Percentiles rank a stretch among this genome's conserved stretches.
Evolutionary conservation across 30 jellyfish, hydroid and myxozoan genomes (phyloP).

Genomic region (Turritopsis dohrnii): DNA sequence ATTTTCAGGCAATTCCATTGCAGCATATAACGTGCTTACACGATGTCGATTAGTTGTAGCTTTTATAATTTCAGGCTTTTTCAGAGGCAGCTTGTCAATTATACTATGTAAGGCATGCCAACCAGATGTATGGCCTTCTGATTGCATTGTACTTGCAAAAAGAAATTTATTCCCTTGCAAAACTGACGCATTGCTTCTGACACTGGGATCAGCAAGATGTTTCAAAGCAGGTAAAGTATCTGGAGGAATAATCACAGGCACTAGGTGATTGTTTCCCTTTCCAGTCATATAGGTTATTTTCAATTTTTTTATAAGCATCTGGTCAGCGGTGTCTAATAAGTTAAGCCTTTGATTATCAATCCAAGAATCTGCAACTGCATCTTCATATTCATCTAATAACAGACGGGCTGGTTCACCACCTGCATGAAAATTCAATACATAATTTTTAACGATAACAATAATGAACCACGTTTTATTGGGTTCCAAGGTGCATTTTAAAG

Average conservation of each 20-base stretch:
- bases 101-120: slow-evolving; percentile 31
- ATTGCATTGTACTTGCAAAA: slow-evolving; percentile 14
- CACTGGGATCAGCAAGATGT: slow-evolving; percentile 8
- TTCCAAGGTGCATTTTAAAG: background rate
- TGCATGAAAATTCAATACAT: background rate
- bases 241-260: slow-evolving; percentile 28
- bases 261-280: slow-evolving; percentile 27
- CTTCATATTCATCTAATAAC: slow-evolving; percentile 17
- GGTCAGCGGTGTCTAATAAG: slow-evolving; percentile 2
- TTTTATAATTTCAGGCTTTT: slow-evolving; percentile 25
- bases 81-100: background rate
- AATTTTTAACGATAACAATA: background rate
- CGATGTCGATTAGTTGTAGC: slow-evolving; percentile 37
- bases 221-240: slow-evolving; percentile 3
- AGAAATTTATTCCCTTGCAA: background rate
- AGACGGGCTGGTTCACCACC: slow-evolving; percentile 35
- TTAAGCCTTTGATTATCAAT: slow-evolving; percentile 23
- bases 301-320: background rate
- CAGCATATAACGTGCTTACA: slow-evolving; percentile 18
- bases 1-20: slow-evolving; percentile 16
- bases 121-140: slow-evolving; percentile 29
- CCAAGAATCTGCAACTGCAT: slow-evolving; percentile 16
- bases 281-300: slow-evolving; percentile 28
- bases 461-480: background rate
- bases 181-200: slow-evolving; percentile 2